These are phyloP conservation scores for Eledone cirrhosa DNA, from an alignment of 2,888 invertebrate genomes.

Conservation along the genomic window DNA sequence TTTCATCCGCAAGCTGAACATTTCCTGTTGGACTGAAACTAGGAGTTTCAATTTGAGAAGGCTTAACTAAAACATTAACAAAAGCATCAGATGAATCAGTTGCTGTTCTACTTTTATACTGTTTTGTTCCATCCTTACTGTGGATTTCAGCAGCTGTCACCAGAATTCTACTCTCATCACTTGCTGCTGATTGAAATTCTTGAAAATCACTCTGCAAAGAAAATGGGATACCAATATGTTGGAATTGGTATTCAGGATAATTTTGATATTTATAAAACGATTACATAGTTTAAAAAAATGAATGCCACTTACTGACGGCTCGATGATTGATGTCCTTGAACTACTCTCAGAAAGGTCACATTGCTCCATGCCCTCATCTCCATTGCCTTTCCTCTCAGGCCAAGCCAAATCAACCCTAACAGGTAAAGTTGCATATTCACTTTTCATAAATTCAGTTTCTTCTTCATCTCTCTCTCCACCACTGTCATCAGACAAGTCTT, in stretches of 20 bases:
- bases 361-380: slow-evolving; percentile 21
- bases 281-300: too few species aligned
- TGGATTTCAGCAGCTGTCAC: slow-evolving; percentile 27
- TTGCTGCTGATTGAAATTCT: slow-evolving; percentile 27
- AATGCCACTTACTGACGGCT: slow-evolving; percentile 15
- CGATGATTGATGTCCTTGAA: slow-evolving; percentile 23
- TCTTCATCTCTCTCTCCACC: slow-evolving; percentile 23
- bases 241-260: too few species aligned
- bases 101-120: slow-evolving; percentile 19
- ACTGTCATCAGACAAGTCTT: slow-evolving; percentile 28
- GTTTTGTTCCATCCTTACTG: slow-evolving; percentile 20
- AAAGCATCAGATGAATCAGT: slow-evolving; percentile 14
- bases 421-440: slow-evolving; percentile 26
- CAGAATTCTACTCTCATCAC: slow-evolving; percentile 26
- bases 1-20: slow-evolving; percentile 6
- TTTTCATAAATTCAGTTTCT: slow-evolving; percentile 22
- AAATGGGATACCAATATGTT: not conserved
- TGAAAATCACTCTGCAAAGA: slow-evolving; percentile 22
- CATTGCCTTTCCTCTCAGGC: slow-evolving; percentile 20
- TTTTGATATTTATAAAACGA: too few species aligned
- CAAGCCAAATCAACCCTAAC: slow-evolving; percentile 11
- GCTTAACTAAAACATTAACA: slow-evolving; percentile 23
- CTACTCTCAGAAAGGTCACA: slow-evolving; percentile 20
- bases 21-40: slow-evolving; percentile 23
- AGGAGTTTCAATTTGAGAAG: slow-evolving; percentile 12